Conservation (phyloP, 2,113 vertebrate genomes). For the Tapirus terrestris region DNA sequence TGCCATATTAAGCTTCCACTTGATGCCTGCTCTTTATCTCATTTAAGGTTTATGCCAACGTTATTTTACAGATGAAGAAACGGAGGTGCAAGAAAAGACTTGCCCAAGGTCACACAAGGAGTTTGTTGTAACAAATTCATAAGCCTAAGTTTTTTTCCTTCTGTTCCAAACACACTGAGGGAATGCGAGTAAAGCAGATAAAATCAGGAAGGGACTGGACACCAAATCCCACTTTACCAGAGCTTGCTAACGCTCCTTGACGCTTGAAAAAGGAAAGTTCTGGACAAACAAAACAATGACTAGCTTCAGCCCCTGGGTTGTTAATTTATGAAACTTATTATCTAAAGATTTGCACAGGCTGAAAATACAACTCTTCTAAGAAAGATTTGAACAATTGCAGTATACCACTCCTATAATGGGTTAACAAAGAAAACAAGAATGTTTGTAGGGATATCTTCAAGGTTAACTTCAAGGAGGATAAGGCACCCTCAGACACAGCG, state of each 20-base stretch:
- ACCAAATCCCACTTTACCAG: background rate
- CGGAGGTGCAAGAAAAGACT: background rate
- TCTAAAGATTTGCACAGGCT: background rate
- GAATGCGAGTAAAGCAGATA: background rate
- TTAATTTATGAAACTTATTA: background rate
- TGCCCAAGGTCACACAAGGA: background rate
- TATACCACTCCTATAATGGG: background rate
- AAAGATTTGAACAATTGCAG: background rate
- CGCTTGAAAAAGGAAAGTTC: background rate
- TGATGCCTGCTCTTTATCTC: background rate
- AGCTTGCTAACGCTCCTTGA: background rate
- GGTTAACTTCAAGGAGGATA: conserved; percentile 67
- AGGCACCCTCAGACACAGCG: background rate
- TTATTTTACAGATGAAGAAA: conserved; percentile 4
- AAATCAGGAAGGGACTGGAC: background rate
- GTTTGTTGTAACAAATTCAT: background rate
- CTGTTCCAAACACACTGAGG: background rate
- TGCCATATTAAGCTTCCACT: background rate
- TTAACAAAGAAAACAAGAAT: background rate
- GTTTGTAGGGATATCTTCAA: background rate
- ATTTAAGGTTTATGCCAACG: background rate
- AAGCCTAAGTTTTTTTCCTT: background rate
- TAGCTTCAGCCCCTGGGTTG: background rate
- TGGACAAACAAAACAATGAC: background rate
- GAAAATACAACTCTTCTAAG: conserved; percentile 33